Evolutionary conservation across 2,888 invertebrate genomes (phyloP).

Genomic region (Sphaeridia pumilis): DNA sequence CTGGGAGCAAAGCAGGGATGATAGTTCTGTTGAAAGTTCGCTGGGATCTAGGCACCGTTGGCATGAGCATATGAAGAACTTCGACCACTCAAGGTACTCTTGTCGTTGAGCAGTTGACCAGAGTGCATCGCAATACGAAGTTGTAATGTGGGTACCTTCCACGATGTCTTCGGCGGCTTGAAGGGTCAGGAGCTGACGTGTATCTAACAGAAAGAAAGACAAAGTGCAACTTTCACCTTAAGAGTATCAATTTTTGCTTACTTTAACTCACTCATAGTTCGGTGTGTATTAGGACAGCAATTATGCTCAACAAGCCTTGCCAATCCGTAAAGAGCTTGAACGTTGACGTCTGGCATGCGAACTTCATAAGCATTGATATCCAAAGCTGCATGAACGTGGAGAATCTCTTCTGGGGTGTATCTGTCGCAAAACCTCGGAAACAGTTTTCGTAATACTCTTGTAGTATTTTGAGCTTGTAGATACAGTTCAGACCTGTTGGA

Average conservation of each 20-base stretch:
- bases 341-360: slow-evolving; percentile 21
- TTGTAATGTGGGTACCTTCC: slow-evolving; percentile 29
- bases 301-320: slow-evolving; percentile 34
- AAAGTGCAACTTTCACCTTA: too few relatives aligned
- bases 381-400: slow-evolving; percentile 25
- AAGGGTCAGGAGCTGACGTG: slow-evolving; percentile 21
- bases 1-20: slow-evolving; percentile 25
- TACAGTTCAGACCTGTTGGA: slow-evolving; percentile 21
- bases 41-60: slow-evolving; percentile 28
- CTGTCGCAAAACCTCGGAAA: slow-evolving; percentile 16
- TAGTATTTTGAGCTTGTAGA: slow-evolving; percentile 15
- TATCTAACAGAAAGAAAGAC: neutral
- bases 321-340: slow-evolving; percentile 26
- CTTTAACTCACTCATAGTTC: slow-evolving; percentile 27
- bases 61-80: slow-evolving; percentile 34
- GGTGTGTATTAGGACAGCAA: slow-evolving; percentile 33
- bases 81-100: slow-evolving; percentile 28
- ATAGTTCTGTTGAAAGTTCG: slow-evolving; percentile 29
- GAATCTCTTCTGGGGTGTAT: slow-evolving; percentile 21
- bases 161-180: slow-evolving; percentile 30
- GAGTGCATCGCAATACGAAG: slow-evolving; percentile 34
- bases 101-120: slow-evolving; percentile 34
- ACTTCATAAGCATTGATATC: slow-evolving; percentile 33
- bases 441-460: slow-evolving; percentile 17
- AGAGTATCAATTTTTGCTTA: slow-evolving; percentile 9